Evolutionary conservation across 2,113 vertebrate genomes (phyloP), one percentile per base, ranked within the genome.

Genomic region (Rhinogobius similis): DNA sequence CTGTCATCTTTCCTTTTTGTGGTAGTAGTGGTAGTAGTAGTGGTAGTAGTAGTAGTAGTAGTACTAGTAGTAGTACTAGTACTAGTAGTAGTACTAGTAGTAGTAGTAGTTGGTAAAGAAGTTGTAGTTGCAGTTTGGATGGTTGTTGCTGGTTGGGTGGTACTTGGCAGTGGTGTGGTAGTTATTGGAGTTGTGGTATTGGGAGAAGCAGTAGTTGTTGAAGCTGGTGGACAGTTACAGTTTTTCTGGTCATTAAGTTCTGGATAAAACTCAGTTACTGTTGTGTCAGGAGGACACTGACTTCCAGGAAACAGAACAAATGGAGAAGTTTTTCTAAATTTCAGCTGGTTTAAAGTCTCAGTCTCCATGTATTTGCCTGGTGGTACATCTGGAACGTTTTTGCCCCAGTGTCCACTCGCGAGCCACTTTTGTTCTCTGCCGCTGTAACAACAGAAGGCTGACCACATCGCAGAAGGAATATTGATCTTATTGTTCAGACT

Each of bases 401-500:
- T 0, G 0, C 36, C 65, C 75, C 71, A 77, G 43, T 75, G 44
- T 1, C 73, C 65, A 3, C 73, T 69, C 4, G 82, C 73, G 0
- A 85, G 16, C 76, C 79, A 85, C 14, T 0, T 26, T 0, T 7
- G 0, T 18, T 7, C 1, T 1, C 0, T 29, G 10, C 2, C 1
- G 26, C 55, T 79, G 65, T 77, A 74, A 55, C 82, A 85, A 41
- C 82, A 85, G 62, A 85, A 82, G 1, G 82, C 82, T 9, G 82
- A 74, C 79, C 76, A 85, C 26, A 85, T 70, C 23, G 14, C 2
- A 27, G 70, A 66, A n/a, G 82, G 82, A 53, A 79, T 21, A 38
- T 82, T 76, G 5, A 76, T 9, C 10, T 1, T 64, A 0, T 72
- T 58, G 9, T 59, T 82, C 29, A 5, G 20, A 5, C 21, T 10